Conservation (phyloP, 2,113 vertebrate species). For the Hippocampus abdominalis region DNA sequence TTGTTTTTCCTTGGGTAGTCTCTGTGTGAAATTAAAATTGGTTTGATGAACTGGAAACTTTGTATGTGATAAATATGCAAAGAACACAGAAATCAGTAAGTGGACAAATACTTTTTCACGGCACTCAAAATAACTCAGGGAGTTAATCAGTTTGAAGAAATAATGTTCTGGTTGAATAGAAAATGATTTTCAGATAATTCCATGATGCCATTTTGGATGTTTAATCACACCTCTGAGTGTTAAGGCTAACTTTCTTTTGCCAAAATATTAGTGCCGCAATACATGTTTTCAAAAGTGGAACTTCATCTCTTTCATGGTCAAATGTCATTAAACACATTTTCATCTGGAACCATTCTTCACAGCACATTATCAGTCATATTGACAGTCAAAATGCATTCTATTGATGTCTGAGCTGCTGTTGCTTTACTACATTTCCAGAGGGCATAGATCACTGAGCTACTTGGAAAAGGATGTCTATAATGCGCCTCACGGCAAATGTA, state of each 20-base stretch:
- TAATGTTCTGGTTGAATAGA: not conserved
- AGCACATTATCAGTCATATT: slow-evolving; percentile 21
- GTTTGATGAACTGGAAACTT: too few relatives aligned
- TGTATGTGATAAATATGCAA: too few relatives aligned
- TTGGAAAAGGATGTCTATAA: slow-evolving; percentile 8
- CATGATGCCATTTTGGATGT: not conserved
- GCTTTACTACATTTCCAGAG: slow-evolving; percentile 28
- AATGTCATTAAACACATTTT: slow-evolving; percentile 35
- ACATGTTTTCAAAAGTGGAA: slow-evolving; percentile 1
- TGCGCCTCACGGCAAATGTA: slow-evolving; percentile 25
- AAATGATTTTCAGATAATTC: not conserved
- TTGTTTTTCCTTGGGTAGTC: too few relatives aligned
- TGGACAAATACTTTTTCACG: too few relatives aligned
- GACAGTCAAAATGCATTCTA: slow-evolving; percentile 24
- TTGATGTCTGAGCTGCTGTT: slow-evolving; percentile 39
- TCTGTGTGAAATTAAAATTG: too few relatives aligned
- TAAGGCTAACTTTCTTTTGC: slow-evolving; percentile 4
- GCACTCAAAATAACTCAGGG: not conserved
- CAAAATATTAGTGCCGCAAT: slow-evolving; percentile 10
- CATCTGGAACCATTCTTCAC: slow-evolving; percentile 26
- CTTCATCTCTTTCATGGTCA: slow-evolving; percentile 37
- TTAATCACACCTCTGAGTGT: slow-evolving; percentile 1
- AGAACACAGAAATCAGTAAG: too few relatives aligned
- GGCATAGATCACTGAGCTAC: slow-evolving; percentile 28
- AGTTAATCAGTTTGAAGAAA: not conserved